Conservation (phyloP, 2,797 vertebrate species). For the Tinamus major region DNA sequence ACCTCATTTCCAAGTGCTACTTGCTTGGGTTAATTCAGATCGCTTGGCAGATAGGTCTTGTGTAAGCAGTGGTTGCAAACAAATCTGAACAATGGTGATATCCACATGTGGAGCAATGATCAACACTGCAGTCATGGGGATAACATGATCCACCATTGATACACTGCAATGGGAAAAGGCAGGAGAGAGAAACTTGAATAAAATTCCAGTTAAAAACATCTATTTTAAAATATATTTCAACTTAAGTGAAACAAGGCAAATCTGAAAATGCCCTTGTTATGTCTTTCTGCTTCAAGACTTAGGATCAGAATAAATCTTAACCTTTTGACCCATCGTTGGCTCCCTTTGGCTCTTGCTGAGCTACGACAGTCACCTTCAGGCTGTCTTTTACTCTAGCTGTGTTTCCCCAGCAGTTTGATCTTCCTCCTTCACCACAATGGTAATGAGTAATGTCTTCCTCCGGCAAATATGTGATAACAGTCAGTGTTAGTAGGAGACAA, state of each 20-base stretch:
- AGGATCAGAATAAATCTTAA: background rate
- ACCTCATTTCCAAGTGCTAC: background rate
- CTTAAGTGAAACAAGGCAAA: background rate
- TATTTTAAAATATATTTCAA: background rate
- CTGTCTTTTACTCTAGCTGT: background rate
- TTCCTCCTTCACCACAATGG: background rate
- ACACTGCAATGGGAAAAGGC: background rate
- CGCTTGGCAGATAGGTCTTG: accelerated
- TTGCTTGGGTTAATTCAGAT: background rate
- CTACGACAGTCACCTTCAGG: background rate
- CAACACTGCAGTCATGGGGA: background rate
- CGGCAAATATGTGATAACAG: background rate
- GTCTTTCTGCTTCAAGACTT: background rate
- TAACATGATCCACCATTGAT: accelerated
- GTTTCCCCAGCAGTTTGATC: background rate
- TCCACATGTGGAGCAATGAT: background rate
- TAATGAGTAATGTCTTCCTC: background rate
- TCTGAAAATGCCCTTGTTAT: background rate
- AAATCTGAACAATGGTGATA: background rate
- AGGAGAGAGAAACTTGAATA: background rate
- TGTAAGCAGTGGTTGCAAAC: accelerated
- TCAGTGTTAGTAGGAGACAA: background rate
- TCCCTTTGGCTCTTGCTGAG: background rate
- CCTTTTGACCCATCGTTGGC: background rate
- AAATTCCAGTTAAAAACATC: background rate